Evolutionary conservation across 1,140 invertebrate genomes (phyloP), one percentile per base, ranked within the genome.

Genomic region (Bombus affinis): DNA sequence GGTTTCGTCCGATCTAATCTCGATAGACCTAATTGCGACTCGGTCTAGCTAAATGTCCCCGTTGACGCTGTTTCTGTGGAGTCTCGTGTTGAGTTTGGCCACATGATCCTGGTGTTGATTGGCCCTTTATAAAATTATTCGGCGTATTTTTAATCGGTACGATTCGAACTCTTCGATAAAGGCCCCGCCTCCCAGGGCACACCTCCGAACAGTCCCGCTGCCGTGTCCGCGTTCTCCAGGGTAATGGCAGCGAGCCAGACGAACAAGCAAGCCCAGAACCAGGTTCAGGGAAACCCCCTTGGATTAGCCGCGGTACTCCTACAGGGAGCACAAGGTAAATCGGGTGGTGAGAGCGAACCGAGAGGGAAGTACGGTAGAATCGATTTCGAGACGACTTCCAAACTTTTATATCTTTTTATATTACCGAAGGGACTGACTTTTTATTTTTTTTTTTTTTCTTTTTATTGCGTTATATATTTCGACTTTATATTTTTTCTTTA

Each of bases 251-350:
- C 92, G 75, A 86, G 80, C 73, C 74, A 89, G 81, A 86, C 88
- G 74, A 94, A 91, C 88, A 94, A 94, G 90, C 92, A 94, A 87
- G 85, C 90, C 85, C 92, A 90, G 79, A 90, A 88, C 89, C 91
- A 89, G 86, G 53, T 81, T 53, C 86, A 87, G 71, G 91, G 90
- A 68, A 95, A 92, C 89, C 92, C 94, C 53, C 93, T 95, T 68
- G 95, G 95, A 90, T 91, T 95, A 81, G 93, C 94, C 90, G 95
- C 95, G 81, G 95, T 94, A 66, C 93, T 95, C 79, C 92, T 95
- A 62, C 95, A 95, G 88, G 94, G 95, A 78, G 93, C 94, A 77
- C 94, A 95, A 95, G 95, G 95, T 95, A 95, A 95, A 82, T 39
- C 72, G 35, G 79, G n/a, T 53, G 77, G 47, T 83, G 59, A 44